Evolutionary conservation across 2,888 invertebrate genomes (phyloP), one percentile per base, ranked within the genome.

Genomic region (Axea sp.): DNA sequence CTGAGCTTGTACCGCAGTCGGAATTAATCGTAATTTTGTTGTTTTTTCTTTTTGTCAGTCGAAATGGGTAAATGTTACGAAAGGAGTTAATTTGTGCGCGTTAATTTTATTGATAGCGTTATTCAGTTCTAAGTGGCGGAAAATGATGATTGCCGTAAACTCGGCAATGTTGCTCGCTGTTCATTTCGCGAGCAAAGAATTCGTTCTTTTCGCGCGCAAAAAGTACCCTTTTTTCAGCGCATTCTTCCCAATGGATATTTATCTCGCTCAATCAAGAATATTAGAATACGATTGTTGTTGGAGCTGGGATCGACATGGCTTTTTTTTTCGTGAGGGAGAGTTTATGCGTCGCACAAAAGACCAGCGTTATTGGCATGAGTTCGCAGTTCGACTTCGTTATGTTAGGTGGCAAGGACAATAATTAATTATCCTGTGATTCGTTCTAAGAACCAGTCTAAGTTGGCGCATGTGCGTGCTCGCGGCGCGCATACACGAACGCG

Each of bases 351-450:
- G 19, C 22, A 62, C 60, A 62, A 72, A 64, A 64, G 72, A 35
- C 31, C 31, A 49, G 57, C 72, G 43, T 51, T 64, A 64, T 72
- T 72, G 68, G 73, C 67, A 72, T 71, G 75, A 73, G 68, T 67
- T 39, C 62, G 68, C 57, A 64, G 43, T 73, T 74, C 62, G 62
- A 77, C 78, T 84, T 84, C 82, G 84, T 83, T 84, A 83, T 83
- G 84, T 83, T 80, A 78, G 78, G 82, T 80, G 80, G 81, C 82
- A 82, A 82, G 84, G 84, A 84, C 85, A 84, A 65, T 69, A 64
- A 85, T 85, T 85, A 85, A 85, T 85, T 84, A 85, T 85, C 85
- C 80, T 80, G 81, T 82, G 85, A 85, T 85, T 84, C 82, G 83
- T 85, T 84, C 83, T 84, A 81, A 85, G 84, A 85, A 85, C 84